Evolutionary conservation across 2,113 vertebrate genomes (phyloP), one percentile per base, ranked within the genome.

Genomic region (Hymenochirus boettgeri): DNA sequence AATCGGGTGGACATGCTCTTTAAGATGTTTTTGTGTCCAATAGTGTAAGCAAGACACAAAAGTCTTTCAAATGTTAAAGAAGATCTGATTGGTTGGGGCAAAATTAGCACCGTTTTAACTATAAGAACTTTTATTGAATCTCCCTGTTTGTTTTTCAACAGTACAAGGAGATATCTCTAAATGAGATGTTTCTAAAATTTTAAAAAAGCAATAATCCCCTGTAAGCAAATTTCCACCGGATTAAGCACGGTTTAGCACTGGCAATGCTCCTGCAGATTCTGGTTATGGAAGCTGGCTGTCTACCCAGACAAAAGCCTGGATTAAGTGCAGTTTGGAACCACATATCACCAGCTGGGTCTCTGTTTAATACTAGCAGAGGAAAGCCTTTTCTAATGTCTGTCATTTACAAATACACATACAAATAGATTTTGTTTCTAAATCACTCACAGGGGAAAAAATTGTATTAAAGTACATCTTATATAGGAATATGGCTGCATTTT

Each of bases 301-400:
- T 67, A 67, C 64, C 64, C 64, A 67, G 56, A 67, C 64, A 67
- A 67, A 42, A 67, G 64, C 64, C 56, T 59, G 64, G 64, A 67
- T 67, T 67, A 67, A 67, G 42, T 52, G 64, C 64, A 67, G 23
- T 67, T 55, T 52, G 55, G 46, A 52, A 67, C 64, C 56, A 57
- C 64, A 67, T 59, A 67, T 67, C 64, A 67, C 56, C 64, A 67
- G 64, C 64, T 67, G 64, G 64, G 64, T 59, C 56, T 47, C 64
- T 59, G 64, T 67, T 59, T 67, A 67, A 59, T 59, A 67, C 55
- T 67, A 59, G 64, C 64, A 59, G 22, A 67, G 12, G 64, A 58
- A 67, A 67, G 55, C 64, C 31, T 59, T 45, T 53, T 42, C 64
- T 67, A 67, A 59, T 59, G 64, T 56, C 64, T 67, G 64, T 59